These are phyloP conservation scores for Lycia hirtaria DNA, from an alignment of 2,888 invertebrate species.

Conservation along the genomic window DNA sequence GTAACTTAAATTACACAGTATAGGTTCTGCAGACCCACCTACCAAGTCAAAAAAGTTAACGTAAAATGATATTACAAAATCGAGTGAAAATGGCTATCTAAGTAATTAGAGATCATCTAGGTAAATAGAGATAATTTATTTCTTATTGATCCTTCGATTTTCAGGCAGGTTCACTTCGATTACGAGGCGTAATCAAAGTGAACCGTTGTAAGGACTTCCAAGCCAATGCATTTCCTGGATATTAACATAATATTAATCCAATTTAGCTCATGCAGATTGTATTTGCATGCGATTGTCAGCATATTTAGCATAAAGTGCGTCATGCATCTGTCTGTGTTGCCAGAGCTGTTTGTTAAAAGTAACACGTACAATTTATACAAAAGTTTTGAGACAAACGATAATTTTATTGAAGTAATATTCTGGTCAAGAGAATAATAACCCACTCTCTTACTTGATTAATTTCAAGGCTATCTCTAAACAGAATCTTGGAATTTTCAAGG, in stretches of 20 bases:
- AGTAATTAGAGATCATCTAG: too few species aligned
- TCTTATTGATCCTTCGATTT: neutral
- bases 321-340: neutral
- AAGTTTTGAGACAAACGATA: too few species aligned
- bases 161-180: neutral
- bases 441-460: too few species aligned
- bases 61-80: too few species aligned
- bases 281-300: conserved; percentile 14
- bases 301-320: conserved; percentile 16
- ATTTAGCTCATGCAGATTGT: conserved; percentile 13
- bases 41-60: too few species aligned
- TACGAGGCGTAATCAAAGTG: neutral
- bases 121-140: neutral
- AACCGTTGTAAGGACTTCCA: conserved; percentile 1
- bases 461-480: too few species aligned
- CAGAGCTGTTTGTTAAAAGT: neutral
- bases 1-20: too few species aligned
- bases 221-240: conserved; percentile 14
- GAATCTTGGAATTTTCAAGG: too few species aligned
- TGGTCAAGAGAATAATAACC: too few species aligned
- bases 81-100: too few species aligned
- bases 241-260: conserved; percentile 18
- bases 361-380: neutral
- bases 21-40: too few species aligned
- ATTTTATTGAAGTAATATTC: too few species aligned